These are phyloP conservation scores for Rhabdornis inornatus DNA, from an alignment of 2,113 vertebrate genomes.

Conservation along the genomic window DNA sequence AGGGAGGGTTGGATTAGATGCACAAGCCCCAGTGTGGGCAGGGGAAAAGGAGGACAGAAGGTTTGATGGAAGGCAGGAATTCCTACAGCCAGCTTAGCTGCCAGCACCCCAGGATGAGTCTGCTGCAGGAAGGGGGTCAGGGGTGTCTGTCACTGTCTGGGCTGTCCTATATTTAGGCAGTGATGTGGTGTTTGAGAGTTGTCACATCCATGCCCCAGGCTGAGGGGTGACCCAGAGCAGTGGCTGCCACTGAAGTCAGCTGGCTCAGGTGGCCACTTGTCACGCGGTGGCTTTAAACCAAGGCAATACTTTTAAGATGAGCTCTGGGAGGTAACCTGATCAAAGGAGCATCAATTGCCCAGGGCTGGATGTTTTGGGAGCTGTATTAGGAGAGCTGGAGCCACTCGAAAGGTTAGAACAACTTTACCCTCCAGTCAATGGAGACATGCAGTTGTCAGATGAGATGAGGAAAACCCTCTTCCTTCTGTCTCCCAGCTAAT, in stretches of 20 bases:
- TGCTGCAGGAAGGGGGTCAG: rapidly evolving
- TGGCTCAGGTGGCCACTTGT: background rate
- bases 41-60: background rate
- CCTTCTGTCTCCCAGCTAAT: background rate
- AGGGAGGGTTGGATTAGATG: background rate
- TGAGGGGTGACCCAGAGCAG: background rate
- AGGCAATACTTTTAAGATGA: background rate
- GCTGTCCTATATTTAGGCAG: background rate
- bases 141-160: rapidly evolving
- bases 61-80: background rate
- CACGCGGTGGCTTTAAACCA: background rate
- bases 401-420: background rate
- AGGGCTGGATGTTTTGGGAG: background rate
- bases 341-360: background rate
- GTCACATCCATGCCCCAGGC: background rate
- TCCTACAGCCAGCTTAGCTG: background rate
- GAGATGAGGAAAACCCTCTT: background rate
- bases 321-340: conserved; percentile 10
- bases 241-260: background rate
- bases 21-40: background rate
- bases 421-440: background rate
- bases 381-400: conserved; percentile 18
- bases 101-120: background rate
- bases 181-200: background rate
- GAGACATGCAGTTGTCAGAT: background rate